Conservation (phyloP, 2,888 invertebrate species). For the Chelonus formosanus region DNA sequence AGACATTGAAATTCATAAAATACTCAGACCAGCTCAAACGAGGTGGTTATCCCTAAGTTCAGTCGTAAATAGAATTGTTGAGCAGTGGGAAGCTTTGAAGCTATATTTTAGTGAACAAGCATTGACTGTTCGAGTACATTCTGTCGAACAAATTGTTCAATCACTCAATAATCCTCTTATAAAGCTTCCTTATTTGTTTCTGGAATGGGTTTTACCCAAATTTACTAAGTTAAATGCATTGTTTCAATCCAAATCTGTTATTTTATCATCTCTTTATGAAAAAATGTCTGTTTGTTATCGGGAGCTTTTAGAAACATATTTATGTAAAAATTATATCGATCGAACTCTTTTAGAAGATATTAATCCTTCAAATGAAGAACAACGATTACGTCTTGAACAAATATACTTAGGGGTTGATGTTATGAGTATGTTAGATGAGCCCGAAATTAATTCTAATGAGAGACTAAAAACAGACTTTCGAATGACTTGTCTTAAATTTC, state of each 20-base stretch:
- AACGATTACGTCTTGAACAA: slow-evolving; percentile 30
- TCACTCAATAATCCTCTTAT: slow-evolving; percentile 38
- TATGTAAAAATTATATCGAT: slow-evolving; percentile 6
- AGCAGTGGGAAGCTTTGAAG: slow-evolving; percentile 48
- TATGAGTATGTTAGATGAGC: slow-evolving; percentile 31
- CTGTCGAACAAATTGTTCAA: slow-evolving; percentile 38
- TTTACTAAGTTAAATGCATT: background rate
- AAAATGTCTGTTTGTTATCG: no score
- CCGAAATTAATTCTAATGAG: slow-evolving; percentile 8
- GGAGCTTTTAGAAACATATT: background rate
- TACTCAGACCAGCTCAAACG: slow-evolving; percentile 47
- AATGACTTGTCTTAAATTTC: slow-evolving; percentile 34
- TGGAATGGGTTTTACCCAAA: background rate
- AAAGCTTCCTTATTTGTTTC: background rate
- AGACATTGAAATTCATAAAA: slow-evolving; percentile 37
- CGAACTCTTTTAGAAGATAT: slow-evolving; percentile 26
- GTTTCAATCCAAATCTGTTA: slow-evolving; percentile 3
- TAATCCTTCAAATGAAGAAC: slow-evolving; percentile 27
- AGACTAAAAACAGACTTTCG: slow-evolving; percentile 17
- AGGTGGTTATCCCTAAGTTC: slow-evolving; percentile 48
- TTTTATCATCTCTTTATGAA: background rate
- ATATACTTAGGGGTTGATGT: slow-evolving; percentile 40
- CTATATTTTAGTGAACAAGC: slow-evolving; percentile 43
- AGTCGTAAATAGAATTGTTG: slow-evolving; percentile 46
- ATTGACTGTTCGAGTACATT: slow-evolving; percentile 27